phyloP scores from a whole-genome alignment of 1,140 invertebrate species.

The Colletes gigas region DNA sequence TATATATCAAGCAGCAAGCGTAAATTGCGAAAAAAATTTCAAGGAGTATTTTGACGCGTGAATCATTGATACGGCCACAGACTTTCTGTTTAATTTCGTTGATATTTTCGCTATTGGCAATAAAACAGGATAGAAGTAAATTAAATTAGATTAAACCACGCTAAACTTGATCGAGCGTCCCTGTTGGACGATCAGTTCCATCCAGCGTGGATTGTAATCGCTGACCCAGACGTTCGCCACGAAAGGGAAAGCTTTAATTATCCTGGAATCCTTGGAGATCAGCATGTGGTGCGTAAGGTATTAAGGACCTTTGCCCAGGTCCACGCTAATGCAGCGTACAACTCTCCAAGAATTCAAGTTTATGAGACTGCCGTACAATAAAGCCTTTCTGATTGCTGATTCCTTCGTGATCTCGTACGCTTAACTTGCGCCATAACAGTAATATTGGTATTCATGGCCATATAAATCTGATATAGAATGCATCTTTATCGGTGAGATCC shows the following conservation, averaged over 20 bases:
- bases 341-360: conserved; percentile 2
- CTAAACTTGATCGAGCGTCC: too few relatives aligned
- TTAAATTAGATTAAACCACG: too few relatives aligned
- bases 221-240: background rate
- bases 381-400: conserved; percentile 1
- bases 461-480: background rate
- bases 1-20: too few relatives aligned
- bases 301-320: conserved; percentile 4
- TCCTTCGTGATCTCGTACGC: conserved; percentile 6
- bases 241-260: conserved; percentile 25
- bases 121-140: too few relatives aligned
- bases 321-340: background rate
- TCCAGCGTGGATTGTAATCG: too few relatives aligned
- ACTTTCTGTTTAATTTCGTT: too few relatives aligned
- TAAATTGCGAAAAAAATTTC: too few relatives aligned
- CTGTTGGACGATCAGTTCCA: too few relatives aligned
- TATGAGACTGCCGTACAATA: conserved; percentile 12
- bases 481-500: background rate
- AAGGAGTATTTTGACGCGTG: too few relatives aligned
- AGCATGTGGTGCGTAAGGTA: conserved; percentile 7
- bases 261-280: conserved; percentile 12
- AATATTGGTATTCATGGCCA: background rate
- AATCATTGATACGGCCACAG: too few relatives aligned
- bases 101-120: too few relatives aligned
- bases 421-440: conserved; percentile 8